Base-by-base conservation (phyloP, 2,888 invertebrate species). In the Schizotus pectinicornis region DNA sequence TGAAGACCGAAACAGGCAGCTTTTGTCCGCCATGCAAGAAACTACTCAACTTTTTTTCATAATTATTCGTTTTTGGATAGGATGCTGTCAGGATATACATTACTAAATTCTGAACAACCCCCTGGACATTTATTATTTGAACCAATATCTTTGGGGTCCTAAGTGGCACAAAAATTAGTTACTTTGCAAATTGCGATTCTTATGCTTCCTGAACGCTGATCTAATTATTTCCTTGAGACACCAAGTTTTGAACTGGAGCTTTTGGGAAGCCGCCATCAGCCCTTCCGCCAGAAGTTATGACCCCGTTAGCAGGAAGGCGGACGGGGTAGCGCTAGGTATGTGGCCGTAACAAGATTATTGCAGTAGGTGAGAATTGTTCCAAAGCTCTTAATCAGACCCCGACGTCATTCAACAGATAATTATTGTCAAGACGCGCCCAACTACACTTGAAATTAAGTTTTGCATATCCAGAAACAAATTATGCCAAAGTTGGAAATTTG, bases 301-400 rank as follows among this genome's bases (percentile, higher is more conserved):
- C 12, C 11, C 42, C 42, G 55, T 55, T 54, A 55, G 39, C 53
- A 55, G 37, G 55, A 48, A 48, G 36, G 49, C 43, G 48, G 42
- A 49, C 55, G 48, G 34, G 41, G 35, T 54, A 54, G n/a, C 46
- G 13, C 31, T 34, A 48, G 48, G 49, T 59, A 43, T 60, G 43
- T 60, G 60, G 49, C 56, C 56, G 56, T 56, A 60, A 53, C 56
- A 53, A 55, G 60, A 60, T 60, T 60, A 60, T 60, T 60, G 49
- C 56, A 60, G 60, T 56, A 60, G 60, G 60, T 60, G 60, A 56
- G 60, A 60, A 60, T 60, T 56, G 56, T 60, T 49, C 47, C 49
- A 43, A 56, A 60, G 56, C 51, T 47, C 60, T 60, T 60, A 60
- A 57, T 57, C 57, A 52, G 57, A 57, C 51, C 47, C 36, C 36